These are phyloP conservation scores for Nycticorax nycticorax DNA, from an alignment of 2,113 vertebrate species.

Conservation along the genomic window DNA sequence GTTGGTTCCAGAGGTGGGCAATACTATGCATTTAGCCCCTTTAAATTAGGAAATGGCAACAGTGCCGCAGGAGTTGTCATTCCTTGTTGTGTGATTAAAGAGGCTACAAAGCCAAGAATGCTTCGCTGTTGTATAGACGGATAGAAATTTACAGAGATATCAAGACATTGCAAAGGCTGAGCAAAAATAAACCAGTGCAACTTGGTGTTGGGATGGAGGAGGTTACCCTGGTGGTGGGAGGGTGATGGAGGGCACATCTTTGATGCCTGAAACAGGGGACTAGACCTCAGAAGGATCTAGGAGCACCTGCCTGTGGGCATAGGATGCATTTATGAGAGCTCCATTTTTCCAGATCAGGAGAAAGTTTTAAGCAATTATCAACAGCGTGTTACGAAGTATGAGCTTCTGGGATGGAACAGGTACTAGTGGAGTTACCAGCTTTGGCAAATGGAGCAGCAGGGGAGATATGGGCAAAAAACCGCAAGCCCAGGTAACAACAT, in stretches of 20 bases:
- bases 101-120: background rate
- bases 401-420: background rate
- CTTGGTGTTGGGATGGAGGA: no score
- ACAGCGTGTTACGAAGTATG: background rate
- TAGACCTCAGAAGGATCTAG: background rate
- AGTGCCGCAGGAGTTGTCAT: background rate
- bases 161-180: background rate
- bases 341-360: background rate
- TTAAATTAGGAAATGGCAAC: background rate
- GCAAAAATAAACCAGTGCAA: background rate
- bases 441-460: background rate
- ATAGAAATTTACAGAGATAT: background rate
- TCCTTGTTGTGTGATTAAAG: background rate
- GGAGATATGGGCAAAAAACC: background rate
- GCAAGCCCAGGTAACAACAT: background rate
- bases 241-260: background rate
- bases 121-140: background rate
- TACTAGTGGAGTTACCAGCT: background rate
- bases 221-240: background rate
- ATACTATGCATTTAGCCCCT: accelerated
- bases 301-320: background rate
- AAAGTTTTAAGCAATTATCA: background rate
- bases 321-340: background rate
- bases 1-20: background rate
- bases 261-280: background rate